Evolutionary conservation across 2,113 vertebrate species (phyloP), one percentile per base, ranked within the genome.

Genomic region (Tursiops truncatus): DNA sequence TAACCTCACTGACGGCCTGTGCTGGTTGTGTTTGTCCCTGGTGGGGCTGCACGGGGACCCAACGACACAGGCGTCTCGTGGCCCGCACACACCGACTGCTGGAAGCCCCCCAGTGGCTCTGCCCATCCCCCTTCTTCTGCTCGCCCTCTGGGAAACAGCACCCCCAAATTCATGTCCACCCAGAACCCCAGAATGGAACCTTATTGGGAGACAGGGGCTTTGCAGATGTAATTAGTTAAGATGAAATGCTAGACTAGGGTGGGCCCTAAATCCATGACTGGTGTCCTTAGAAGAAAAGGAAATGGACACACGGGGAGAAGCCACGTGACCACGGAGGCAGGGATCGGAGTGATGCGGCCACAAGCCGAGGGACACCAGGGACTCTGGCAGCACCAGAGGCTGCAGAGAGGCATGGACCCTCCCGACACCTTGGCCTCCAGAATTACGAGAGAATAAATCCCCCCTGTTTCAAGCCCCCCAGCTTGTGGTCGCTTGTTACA

Each of bases 41-140:
- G 70, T 31, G 36, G 38, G n/a, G 56, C n/a, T 18, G 4, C 28
- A 2, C 21, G 6, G 4, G 15, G 53, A 73, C 50, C 67, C 28
- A 23, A 4, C 31, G 0, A 4, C 1, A 56, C 20, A 13, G 53
- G n/a, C 25, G 3, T 21, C 33, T 1, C 14, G 20, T 11, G 58
- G 1, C 62, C 21, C 5, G 0, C 13, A 63, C 11, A 58, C 1
- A 0, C 7, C 1, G 6, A 13, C 56, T 4, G 79, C 33, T 9
- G 4, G 44, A 50, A 26, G 58, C 31, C 31, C 31, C 50, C 38
- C 11, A 11, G 18, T 1, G 4, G 3, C 31, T 60, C 33, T 28
- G 2, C 67, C 53, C 0, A 13, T 28, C 12, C 38, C 31, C 44
- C 53, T 14, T 12, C 15, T 38, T 21, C n/a, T 18, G 31, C 25